Evolutionary conservation across 2,113 vertebrate species (phyloP), one percentile per base, ranked within the genome.

Genomic region (Ornithorhynchus anatinus): DNA sequence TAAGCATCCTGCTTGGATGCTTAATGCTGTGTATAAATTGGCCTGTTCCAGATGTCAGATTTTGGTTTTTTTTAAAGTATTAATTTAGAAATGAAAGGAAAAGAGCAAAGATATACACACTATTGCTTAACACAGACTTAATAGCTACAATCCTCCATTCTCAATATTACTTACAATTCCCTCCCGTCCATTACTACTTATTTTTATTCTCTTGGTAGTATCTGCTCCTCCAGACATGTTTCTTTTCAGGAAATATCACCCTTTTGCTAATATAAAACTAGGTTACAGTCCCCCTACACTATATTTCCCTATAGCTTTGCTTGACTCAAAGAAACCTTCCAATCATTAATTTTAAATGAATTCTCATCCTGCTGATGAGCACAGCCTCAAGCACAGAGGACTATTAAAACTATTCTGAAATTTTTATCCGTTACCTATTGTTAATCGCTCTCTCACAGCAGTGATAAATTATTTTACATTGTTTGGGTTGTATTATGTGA

Each of bases 261-360:
- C 11, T 25, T 75, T 82, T 79, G 37, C 7, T 16, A 72, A 69
- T 48, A 62, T n/a, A 33, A 58, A 57, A 37, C 20, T 78, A 13
- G 38, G 8, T 50, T 59, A 31, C 25, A 50, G 12, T 51, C 77
- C 3, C 20, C 8, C 23, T 17, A 45, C 25, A 35, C 16, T 45
- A 10, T 60, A 39, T 36, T 32, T 70, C 22, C 37, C 14, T 1
- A 4, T 32, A 23, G 16, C 25, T 82, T 86, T 48, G 19, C 14
- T 69, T 77, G 13, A 40, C 17, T 84, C 59, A 64, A 48, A 72
- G 79, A 79, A 82, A 64, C 3, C 9, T 80, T 64, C 42, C 65
- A 64, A 40, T 72, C 5, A 35, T 51, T 67, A 36, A 69, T 70
- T 86, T 78, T 67, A 79, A 73, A 65, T 75, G 57, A 72, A 53